Base-by-base conservation (phyloP, 2,888 invertebrate species). In the Alentia gelatinosa region DNA sequence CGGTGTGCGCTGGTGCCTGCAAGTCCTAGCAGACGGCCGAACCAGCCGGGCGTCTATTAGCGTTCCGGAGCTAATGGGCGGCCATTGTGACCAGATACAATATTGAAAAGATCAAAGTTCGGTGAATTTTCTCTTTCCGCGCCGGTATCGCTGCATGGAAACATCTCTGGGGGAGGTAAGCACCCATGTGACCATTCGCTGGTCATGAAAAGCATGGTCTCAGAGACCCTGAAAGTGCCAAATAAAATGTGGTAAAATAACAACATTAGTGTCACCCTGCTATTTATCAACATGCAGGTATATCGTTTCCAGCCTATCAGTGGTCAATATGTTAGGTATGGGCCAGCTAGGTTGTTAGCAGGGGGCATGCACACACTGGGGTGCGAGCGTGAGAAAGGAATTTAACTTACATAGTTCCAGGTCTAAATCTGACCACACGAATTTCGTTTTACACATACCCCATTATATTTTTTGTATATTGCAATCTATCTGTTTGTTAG, bases 31-130 rank as follows among this genome's bases (percentile, higher is more conserved):
- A 68, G 30, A 68, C 30, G 68, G 30, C 12, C 30, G 33, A 3
- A 30, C 68, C 68, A 68, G 68, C 33, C 47, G 19, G 30, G 30
- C 1, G 1, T 68, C 68, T 68, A 68, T 68, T 68, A 68, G 68
- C 68, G 15, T 26, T 30, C 68, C 68, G 30, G 12, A 30, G 12
- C 68, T 68, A 68, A 68, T 68, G 68, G 68, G 12, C 30, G 30
- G 30, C 68, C 68, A 68, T 68, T 68, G 68, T 68, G 68, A 26
- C 68, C 30, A 9, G 68, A 68, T 68, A 26, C 33, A 68, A 68
- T 68, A 68, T 30, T 68, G 68, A 68, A 68, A 68, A 68, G 68
- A 68, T 68, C 68, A 68, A 68, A 68, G 68, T 30, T 30, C 12
- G 26, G 68, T 30, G 26, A 1, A 30, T 30, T 68, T 68, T 68